These are phyloP conservation scores for Decapterus maruadsi DNA, from an alignment of 2,797 vertebrate genomes.

Conservation along the genomic window DNA sequence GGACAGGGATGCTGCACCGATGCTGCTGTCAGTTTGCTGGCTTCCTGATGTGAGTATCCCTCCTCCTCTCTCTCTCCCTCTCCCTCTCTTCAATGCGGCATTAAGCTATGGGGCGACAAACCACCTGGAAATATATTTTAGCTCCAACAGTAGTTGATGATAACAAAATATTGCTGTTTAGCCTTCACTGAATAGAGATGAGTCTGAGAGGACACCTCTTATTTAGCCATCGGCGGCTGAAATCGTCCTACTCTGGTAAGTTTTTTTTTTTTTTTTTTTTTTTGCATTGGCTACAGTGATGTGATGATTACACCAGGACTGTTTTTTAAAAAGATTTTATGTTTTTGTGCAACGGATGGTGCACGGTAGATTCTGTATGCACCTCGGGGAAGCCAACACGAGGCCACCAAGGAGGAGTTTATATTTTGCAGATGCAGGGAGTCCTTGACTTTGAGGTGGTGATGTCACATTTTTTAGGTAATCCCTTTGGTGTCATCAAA, in stretches of 20 bases:
- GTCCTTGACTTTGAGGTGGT: slow-evolving; percentile 72
- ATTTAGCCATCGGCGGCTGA: neutral
- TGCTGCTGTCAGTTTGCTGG: slow-evolving; percentile 42
- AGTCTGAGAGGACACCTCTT: neutral
- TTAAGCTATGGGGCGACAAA: slow-evolving; percentile 20
- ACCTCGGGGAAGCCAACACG: neutral
- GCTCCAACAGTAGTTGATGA: slow-evolving; percentile 1
- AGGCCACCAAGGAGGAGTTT: slow-evolving; percentile 14
- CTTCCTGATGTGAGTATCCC: slow-evolving; percentile 49
- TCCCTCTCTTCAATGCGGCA: slow-evolving; percentile 69
- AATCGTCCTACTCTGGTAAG: slow-evolving; percentile 25
- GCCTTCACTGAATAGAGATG: neutral
- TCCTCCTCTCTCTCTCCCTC: slow-evolving; percentile 19
- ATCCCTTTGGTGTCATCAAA: slow-evolving; percentile 17
- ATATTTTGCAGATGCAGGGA: slow-evolving; percentile 34
- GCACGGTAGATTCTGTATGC: neutral
- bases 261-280: slow-evolving; percentile 38
- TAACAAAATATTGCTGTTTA: neutral
- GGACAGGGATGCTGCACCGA: slow-evolving; percentile 61
- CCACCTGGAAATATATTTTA: slow-evolving; percentile 2
- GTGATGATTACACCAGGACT: neutral
- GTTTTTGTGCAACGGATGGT: neutral
- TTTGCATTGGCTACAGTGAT: neutral
- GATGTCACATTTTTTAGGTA: slow-evolving; percentile 64
- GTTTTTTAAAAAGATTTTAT: neutral